phyloP scores from a whole-genome alignment of 2,888 invertebrate genomes.

The Melieria picta region DNA sequence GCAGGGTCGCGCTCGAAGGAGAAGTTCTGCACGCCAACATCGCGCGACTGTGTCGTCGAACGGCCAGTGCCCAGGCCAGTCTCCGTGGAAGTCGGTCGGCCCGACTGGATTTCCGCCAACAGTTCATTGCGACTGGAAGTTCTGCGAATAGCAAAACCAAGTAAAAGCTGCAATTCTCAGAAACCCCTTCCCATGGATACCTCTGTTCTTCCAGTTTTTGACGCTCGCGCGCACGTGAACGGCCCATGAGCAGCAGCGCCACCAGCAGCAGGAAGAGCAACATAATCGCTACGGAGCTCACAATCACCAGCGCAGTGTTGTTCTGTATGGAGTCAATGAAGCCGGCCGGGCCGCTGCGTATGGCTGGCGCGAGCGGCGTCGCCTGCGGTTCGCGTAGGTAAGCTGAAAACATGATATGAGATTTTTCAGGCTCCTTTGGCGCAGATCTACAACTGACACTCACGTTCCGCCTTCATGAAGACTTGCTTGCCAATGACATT shows the following conservation, averaged over 20 bases:
- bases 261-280: slow-evolving; percentile 60
- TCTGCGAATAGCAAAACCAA: slow-evolving; percentile 42
- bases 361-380: slow-evolving; percentile 64
- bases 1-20: slow-evolving; percentile 56
- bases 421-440: neutral
- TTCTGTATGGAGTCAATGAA: slow-evolving; percentile 60
- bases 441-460: slow-evolving; percentile 60
- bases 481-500: slow-evolving; percentile 79
- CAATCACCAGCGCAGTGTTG: slow-evolving; percentile 60
- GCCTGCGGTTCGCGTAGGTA: slow-evolving; percentile 65
- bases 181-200: slow-evolving; percentile 40
- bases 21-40: slow-evolving; percentile 60
- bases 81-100: slow-evolving; percentile 52
- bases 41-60: slow-evolving; percentile 51
- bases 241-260: slow-evolving; percentile 61
- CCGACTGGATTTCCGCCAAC: slow-evolving; percentile 56
- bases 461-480: slow-evolving; percentile 87
- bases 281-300: slow-evolving; percentile 59
- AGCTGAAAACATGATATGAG: slow-evolving; percentile 47
- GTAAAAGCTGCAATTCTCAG: neutral
- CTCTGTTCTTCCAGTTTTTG: slow-evolving; percentile 52
- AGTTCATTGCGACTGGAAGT: slow-evolving; percentile 60
- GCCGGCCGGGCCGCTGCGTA: slow-evolving; percentile 55
- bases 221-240: slow-evolving; percentile 52
- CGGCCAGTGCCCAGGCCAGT: slow-evolving; percentile 49